These are phyloP conservation scores for Leucophora obtusa DNA, from an alignment of 2,888 invertebrate genomes.

Conservation along the genomic window DNA sequence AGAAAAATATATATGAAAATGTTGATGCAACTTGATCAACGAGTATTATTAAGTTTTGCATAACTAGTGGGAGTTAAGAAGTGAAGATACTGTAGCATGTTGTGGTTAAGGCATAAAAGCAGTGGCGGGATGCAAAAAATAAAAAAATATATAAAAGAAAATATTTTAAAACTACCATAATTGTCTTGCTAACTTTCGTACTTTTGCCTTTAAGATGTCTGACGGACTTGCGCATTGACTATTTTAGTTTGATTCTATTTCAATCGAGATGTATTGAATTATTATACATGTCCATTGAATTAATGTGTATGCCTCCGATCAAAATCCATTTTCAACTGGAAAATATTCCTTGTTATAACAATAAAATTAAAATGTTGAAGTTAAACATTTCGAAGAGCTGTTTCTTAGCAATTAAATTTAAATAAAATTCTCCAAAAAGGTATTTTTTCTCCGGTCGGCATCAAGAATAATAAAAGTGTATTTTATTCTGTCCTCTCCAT, in stretches of 20 bases:
- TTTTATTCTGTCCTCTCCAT: no score
- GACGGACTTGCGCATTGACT: constrained; percentile 6
- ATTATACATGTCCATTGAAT: no score
- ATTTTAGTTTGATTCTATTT: neutral
- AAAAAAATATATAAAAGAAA: neutral
- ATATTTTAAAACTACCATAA: neutral
- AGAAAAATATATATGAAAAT: constrained; percentile 9
- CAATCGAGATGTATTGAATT: no score
- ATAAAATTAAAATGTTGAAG: no score
- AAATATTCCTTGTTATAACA: no score
- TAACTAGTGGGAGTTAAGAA: constrained; percentile 3
- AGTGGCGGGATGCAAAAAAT: constrained; percentile 4
- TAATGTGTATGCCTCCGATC: no score
- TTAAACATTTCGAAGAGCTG: no score
- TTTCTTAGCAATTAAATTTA: no score
- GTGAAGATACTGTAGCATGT: constrained; percentile 6
- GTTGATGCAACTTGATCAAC: constrained; percentile 54
- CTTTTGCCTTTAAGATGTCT: neutral
- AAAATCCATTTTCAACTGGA: no score
- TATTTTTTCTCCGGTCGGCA: no score
- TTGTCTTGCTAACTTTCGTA: neutral
- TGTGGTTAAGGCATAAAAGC: neutral
- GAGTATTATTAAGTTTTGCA: constrained; percentile 30
- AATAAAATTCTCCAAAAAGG: no score
- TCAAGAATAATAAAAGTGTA: no score